Conservation (phyloP, 2,113 vertebrate genomes). For the Bucco capensis region DNA sequence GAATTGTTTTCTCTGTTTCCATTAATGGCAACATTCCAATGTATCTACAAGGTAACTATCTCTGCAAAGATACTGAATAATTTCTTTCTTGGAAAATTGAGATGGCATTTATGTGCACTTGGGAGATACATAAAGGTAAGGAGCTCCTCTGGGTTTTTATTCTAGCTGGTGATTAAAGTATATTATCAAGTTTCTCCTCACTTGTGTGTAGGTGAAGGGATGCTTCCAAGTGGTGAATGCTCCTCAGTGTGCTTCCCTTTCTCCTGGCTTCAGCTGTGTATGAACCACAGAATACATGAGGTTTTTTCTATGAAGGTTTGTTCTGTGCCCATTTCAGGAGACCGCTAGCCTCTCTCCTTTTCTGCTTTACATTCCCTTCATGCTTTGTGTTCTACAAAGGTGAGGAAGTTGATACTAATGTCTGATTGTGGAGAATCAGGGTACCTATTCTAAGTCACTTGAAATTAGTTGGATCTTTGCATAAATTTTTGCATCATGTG, state of each 20-base stretch:
- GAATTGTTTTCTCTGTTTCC: background rate
- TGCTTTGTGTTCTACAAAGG: background rate
- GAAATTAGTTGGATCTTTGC: background rate
- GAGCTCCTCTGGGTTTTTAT: background rate
- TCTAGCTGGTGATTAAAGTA: background rate
- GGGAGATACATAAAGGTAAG: background rate
- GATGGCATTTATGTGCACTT: background rate
- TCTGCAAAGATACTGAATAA: background rate
- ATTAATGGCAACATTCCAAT: background rate
- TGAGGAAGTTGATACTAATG: background rate
- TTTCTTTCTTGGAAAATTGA: background rate
- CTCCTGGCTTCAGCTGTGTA: background rate
- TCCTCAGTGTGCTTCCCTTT: background rate
- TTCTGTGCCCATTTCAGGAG: background rate
- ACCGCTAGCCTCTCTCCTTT: background rate
- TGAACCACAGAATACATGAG: background rate
- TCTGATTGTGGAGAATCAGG: background rate
- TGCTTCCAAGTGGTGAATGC: background rate
- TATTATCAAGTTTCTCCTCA: background rate
- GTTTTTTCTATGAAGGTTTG: background rate
- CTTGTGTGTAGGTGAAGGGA: background rate
- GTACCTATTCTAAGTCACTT: rapidly evolving
- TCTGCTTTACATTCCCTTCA: background rate
- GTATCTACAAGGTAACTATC: background rate
- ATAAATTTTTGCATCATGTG: background rate